Evolutionary conservation across 2,113 vertebrate genomes (phyloP), one percentile per base, ranked within the genome.

Genomic region (Sapajus apella): DNA sequence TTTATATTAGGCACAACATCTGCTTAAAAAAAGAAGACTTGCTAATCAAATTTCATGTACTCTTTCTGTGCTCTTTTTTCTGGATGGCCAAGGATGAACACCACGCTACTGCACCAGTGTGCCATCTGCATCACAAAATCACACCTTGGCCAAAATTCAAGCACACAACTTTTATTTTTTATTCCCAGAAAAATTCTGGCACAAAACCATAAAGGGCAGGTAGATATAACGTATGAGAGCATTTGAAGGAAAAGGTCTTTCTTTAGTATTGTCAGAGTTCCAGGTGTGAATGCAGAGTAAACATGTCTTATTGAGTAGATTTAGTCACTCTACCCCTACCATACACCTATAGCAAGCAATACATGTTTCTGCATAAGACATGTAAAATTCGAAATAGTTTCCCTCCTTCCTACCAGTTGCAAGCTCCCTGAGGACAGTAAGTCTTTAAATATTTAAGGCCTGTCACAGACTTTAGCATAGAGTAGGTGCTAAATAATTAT

Each of bases 31-130:
- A 92, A 94, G 61, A 85, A 86, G 87, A 87, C 35, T 40, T 91
- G 81, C 68, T 97, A 89, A 97, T 97, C 83, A 95, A 90, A 94
- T 97, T 96, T 93, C 80, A 87, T 90, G 93, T 94, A 84, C 64
- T 97, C 86, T 93, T 89, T 66, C 58, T 96, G 55, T 85, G 92
- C 94, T 96, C n/a, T 52, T 85, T 90, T 96, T 68, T 96, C 87
- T 95, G 40, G 25, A 87, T 37, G 30, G 90, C 75, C 47, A 73
- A 25, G 21, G 72, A 96, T 17, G 75, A 96, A 93, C 73, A 91
- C 55, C 43, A 97, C 64, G 23, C 43, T 90, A 52, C 75, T 37
- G 43, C 14, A 52, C 1, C 2, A 40, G 20, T 14, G 13, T 81
- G 73, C 82, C 92, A 92, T 96, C 94, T 96, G 90, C 73, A 77